Evolutionary conservation across 2,113 vertebrate species (phyloP), one percentile per base, ranked within the genome.

Genomic region (Hyla sarda): DNA sequence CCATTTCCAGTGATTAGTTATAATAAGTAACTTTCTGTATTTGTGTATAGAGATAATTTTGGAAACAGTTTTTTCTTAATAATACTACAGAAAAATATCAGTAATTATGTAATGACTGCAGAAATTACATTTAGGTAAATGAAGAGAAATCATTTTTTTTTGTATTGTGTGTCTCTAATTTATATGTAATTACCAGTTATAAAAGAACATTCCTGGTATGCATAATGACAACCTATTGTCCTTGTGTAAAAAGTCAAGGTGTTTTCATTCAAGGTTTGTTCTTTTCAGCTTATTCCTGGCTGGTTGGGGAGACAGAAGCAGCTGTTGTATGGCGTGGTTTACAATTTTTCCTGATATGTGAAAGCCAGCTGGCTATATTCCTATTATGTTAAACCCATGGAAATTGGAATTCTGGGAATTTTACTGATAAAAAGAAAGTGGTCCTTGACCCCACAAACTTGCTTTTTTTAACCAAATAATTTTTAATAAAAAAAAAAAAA

Each of bases 151-250:
- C 92, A 93, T 92, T 93, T 91, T 91, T 41, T 41, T 91, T 93
- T 92, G 93, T 90, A 92, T 94, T 92, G 88, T 90, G 92, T 93
- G 84, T 92, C 90, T 91, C 90, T 91, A 94, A 95, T 96, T 95
- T 94, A 91, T 94, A 92, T 92, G 92, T 95, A 96, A 95, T 96
- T 96, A 95, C 90, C 84, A 92, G 88, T 78, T 89, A 92, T 93
- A 91, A 95, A 95, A 95, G 94, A 93, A 92, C 93, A 93, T 94
- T 93, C 92, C 93, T 95, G 94, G 93, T 94, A 94, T 93, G 93
- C 92, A 90, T 95, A 96, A 95, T 95, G 92, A 94, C 92, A 60
- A 92, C 88, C 94, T 96, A 95, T 95, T 96, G 93, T 94, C 92
- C 92, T 91, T 91, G 88, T 88, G 92, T 95, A 91, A 95, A 94